Evolutionary conservation across 2,797 vertebrate genomes (phyloP), one percentile per base, ranked within the genome.

Genomic region (Enteromius argenteus): DNA sequence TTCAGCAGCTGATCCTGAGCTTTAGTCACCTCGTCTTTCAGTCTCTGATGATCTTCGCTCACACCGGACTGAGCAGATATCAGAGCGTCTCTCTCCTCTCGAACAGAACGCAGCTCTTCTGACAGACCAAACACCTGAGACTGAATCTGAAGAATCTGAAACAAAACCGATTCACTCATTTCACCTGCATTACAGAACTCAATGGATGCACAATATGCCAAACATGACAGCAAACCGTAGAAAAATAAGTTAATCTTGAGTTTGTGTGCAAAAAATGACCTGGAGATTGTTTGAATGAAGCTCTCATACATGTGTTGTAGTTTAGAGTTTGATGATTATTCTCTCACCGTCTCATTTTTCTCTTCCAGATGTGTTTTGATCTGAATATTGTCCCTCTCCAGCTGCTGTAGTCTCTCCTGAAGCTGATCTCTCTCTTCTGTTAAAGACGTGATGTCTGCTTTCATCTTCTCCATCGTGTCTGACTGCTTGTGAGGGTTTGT

Each of bases 31-130:
- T 93, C 89, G 68, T 91, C 91, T 46, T 85, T 83, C 85, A 96
- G 90, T 75, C 86, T 92, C 90, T 75, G 94, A 49, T 82, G 91
- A 21, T 51, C 85, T 51, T 95, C 93, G 37, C 87, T 90, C 67
- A 90, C 84, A 87, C 4, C 4, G n/a, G 87, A 64, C 69, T 90
- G 80, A 89, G 91, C 88, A 51, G 92, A 93, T 27, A 84, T 46
- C 30, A 94, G 87, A 19, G 13, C 0, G 7, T 92, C 90, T 42
- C 84, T 88, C 39, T 92, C 83, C 5, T 69, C 58, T 32, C 86
- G 32, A 10, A 84, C 87, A 13, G 72, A 68, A 44, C 69, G 13
- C 82, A 94, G 88, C 84, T 93, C 86, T 80, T 90, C 90, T 0
- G 81, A 91, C 42, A 92, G 21, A 73, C 88, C 86, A 15, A 74